Conservation (phyloP, 2,797 vertebrate genomes). For the Gadopsis marmoratus region DNA sequence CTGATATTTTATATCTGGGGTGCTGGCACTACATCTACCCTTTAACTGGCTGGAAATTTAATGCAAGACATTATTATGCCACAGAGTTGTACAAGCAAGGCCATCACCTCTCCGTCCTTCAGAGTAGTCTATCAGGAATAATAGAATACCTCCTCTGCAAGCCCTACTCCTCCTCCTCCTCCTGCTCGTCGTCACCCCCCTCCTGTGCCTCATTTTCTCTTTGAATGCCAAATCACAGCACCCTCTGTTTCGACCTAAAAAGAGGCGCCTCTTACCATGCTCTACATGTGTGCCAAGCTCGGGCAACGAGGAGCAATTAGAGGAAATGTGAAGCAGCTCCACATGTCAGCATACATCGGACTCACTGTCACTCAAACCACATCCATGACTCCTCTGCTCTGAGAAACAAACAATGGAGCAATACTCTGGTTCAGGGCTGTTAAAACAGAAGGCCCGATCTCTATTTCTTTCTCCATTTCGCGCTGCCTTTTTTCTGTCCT, state of each 20-base stretch:
- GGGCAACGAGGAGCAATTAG: conserved; percentile 80
- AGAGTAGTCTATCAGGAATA: conserved; percentile 70
- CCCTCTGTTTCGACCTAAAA: conserved; percentile 74
- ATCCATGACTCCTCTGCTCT: conserved; percentile 70
- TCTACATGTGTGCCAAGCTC: conserved; percentile 76
- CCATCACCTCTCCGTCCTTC: conserved; percentile 75
- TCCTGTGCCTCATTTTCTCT: conserved; percentile 62
- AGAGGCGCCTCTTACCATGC: conserved; percentile 73
- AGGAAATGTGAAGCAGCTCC: conserved; percentile 81
- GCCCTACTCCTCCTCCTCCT: conserved; percentile 41
- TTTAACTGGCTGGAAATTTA: conserved; percentile 68
- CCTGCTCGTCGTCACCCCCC: conserved; percentile 2
- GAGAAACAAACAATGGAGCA: conserved; percentile 79
- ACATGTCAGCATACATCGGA: conserved; percentile 71
- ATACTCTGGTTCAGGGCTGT: conserved; percentile 71
- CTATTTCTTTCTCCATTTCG: conserved; percentile 40
- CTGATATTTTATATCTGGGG: conserved; percentile 41
- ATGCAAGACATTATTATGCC: conserved; percentile 68
- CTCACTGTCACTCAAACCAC: conserved; percentile 81
- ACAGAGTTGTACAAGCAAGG: conserved; percentile 75
- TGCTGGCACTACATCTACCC: conserved; percentile 32
- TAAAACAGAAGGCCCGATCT: conserved; percentile 73
- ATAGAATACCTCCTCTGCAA: conserved; percentile 66
- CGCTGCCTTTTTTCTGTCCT: conserved; percentile 30
- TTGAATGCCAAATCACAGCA: conserved; percentile 78